Conservation (phyloP, 2,113 vertebrate genomes). For the Chrysochloris asiatica region DNA sequence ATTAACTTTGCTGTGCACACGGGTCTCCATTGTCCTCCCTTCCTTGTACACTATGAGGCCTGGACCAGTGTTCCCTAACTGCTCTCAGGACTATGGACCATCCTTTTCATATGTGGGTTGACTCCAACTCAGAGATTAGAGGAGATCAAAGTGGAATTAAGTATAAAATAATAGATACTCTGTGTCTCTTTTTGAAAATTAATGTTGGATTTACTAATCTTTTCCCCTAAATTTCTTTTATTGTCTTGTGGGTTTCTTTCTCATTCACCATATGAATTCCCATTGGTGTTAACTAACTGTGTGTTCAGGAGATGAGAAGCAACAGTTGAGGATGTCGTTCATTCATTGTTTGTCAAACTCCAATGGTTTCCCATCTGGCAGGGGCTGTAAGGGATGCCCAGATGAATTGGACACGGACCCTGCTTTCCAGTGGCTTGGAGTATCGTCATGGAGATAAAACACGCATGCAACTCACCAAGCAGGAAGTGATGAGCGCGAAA, state of each 20-base stretch:
- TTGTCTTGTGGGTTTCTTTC: background rate
- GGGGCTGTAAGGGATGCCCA: background rate
- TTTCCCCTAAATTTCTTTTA: background rate
- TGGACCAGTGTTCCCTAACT: too few species aligned
- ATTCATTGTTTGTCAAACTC: background rate
- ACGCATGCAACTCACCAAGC: background rate
- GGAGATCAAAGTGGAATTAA: background rate
- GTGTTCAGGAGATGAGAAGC: background rate
- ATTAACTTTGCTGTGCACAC: fast-evolving
- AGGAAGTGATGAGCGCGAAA: conserved; percentile 39
- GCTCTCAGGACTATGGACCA: background rate
- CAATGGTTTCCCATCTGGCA: background rate
- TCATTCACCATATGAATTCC: background rate
- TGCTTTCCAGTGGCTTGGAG: background rate
- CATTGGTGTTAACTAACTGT: background rate
- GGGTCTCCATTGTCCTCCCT: background rate
- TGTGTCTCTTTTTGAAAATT: background rate
- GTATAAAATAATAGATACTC: background rate
- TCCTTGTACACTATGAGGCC: background rate
- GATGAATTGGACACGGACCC: background rate
- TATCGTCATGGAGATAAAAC: conserved; percentile 16
- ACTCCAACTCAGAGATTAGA: background rate
- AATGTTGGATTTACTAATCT: background rate
- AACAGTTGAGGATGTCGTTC: background rate
- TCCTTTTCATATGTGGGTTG: background rate